Percentiles rank a stretch among this genome's conserved stretches.
These are phyloP conservation scores for Chanos chanos DNA, from an alignment of 2,797 vertebrate genomes.

Conservation along the genomic window DNA sequence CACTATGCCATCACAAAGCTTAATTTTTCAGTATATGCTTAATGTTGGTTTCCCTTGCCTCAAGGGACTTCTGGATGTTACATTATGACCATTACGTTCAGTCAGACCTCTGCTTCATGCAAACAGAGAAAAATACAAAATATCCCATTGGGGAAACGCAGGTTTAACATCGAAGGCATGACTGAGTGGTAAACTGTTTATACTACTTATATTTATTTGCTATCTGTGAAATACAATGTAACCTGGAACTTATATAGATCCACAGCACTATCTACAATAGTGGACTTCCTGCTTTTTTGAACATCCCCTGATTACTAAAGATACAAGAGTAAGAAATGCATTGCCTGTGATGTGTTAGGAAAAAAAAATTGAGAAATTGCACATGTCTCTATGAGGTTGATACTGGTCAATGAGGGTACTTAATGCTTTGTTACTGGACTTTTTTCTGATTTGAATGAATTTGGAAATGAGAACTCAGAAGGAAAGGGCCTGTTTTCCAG, in stretches of 20 bases:
- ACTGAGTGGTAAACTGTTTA: slow-evolving; percentile 15
- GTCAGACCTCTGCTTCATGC: background rate
- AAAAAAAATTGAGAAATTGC: slow-evolving; percentile 17
- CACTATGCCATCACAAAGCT: background rate
- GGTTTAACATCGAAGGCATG: slow-evolving; percentile 3
- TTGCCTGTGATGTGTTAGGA: slow-evolving; percentile 29
- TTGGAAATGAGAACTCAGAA: background rate
- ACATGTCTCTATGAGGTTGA: background rate
- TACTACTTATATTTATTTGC: slow-evolving; percentile 9
- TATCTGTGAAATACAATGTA: slow-evolving; percentile 18
- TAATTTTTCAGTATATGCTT: slow-evolving; percentile 5
- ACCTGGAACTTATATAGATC: slow-evolving; percentile 14
- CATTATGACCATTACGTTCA: background rate
- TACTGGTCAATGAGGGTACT: slow-evolving; percentile 15
- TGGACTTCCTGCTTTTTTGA: background rate
- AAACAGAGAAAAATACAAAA: slow-evolving; percentile 3
- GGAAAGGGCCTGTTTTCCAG: slow-evolving; percentile 1
- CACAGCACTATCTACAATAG: slow-evolving; percentile 27
- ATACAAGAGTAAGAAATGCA: slow-evolving; percentile 11
- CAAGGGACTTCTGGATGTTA: background rate
- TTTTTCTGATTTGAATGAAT: background rate
- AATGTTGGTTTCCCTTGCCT: background rate
- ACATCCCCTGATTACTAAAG: slow-evolving; percentile 6
- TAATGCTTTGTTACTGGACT: background rate
- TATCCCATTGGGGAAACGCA: slow-evolving; percentile 1